Percentiles rank a stretch among this genome's conserved stretches.
Evolutionary conservation across 2,113 vertebrate species (phyloP).

Genomic region (Epinephelus cyanopodus): DNA sequence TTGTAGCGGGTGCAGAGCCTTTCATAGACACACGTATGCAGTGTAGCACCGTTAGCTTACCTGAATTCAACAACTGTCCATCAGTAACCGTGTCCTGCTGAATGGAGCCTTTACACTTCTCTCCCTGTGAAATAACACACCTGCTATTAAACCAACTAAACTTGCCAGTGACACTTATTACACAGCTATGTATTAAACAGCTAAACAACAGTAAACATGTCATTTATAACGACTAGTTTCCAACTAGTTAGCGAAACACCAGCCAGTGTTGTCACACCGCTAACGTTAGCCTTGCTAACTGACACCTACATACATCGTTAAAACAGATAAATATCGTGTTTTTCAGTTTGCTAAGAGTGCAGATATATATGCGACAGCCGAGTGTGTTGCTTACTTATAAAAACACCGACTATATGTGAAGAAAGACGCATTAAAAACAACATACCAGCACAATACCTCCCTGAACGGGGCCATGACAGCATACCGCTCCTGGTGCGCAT

Average conservation of each 20-base stretch:
- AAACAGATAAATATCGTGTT: background rate
- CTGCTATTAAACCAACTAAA: background rate
- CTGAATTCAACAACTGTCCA: slow-evolving; percentile 64
- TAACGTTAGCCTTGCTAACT: slow-evolving; percentile 47
- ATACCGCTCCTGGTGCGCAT: slow-evolving; percentile 23
- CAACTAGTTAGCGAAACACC: slow-evolving; percentile 6
- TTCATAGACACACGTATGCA: background rate
- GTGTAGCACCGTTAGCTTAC: slow-evolving; percentile 33
- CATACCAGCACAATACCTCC: slow-evolving; percentile 64
- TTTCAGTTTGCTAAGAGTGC: accelerated
- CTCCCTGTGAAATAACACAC: slow-evolving; percentile 14
- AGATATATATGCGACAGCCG: accelerated
- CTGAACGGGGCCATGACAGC: slow-evolving; percentile 64
- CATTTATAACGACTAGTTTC: background rate
- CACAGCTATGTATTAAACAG: background rate
- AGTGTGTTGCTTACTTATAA: accelerated
- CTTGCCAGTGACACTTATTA: accelerated
- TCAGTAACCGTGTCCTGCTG: slow-evolving; percentile 10
- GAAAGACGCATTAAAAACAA: slow-evolving; percentile 23
- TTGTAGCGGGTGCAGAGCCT: too few relatives aligned
- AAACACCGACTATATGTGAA: accelerated
- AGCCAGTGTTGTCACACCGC: slow-evolving; percentile 6
- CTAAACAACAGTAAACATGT: background rate
- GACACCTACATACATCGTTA: background rate
- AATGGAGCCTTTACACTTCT: background rate